phyloP scores from a whole-genome alignment of 2,888 invertebrate genomes.

The Mimas tiliae region DNA sequence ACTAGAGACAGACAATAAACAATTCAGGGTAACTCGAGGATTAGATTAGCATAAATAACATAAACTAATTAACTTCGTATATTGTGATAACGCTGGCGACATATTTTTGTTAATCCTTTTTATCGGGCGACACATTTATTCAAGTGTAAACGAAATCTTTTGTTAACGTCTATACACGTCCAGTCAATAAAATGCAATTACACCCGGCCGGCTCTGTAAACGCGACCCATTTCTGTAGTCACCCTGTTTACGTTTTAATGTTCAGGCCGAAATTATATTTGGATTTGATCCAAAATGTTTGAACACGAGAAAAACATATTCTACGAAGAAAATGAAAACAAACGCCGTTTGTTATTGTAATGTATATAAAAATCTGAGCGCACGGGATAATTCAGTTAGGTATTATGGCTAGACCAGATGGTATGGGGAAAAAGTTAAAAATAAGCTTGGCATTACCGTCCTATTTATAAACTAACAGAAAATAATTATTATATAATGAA shows the following conservation, averaged over 20 bases:
- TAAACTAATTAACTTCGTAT: not conserved
- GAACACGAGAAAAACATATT: constrained; percentile 7
- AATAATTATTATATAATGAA: not conserved
- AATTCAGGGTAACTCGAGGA: not conserved
- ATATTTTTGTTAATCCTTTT: not conserved
- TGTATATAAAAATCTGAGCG: not conserved
- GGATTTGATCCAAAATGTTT: constrained; percentile 26
- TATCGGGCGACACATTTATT: not conserved
- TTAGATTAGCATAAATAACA: not conserved
- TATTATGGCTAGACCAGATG: not conserved
- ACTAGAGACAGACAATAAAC: not conserved
- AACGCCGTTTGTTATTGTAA: constrained; percentile 1
- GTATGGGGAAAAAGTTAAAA: not conserved
- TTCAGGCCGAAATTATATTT: constrained; percentile 15
- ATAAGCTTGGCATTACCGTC: not conserved
- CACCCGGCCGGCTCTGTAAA: not conserved
- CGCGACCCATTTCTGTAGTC: constrained; percentile 26
- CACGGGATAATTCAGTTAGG: not conserved
- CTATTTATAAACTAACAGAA: not conserved
- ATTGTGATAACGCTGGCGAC: not conserved
- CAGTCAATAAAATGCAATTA: constrained; percentile 19
- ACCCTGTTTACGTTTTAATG: constrained; percentile 23
- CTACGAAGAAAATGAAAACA: constrained; percentile 14
- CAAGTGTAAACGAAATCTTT: not conserved
- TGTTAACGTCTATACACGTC: constrained; percentile 2